Conservation (phyloP, 2,888 invertebrate species). For the Brachyptera putata region DNA sequence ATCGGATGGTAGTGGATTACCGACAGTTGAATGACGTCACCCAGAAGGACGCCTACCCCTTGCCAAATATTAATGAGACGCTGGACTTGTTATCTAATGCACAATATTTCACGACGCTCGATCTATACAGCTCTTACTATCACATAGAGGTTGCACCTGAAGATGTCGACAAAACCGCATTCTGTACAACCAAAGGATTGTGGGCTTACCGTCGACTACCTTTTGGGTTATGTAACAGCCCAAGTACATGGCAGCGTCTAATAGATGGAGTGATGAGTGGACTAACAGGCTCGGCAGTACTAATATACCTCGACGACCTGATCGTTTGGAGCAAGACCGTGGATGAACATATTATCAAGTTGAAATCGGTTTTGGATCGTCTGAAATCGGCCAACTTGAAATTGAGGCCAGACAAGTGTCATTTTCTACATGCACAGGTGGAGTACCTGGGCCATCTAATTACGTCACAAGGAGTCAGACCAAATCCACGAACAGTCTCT, state of each 20-base stretch:
- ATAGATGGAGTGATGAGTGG: not conserved
- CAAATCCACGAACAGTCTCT: conserved; percentile 33
- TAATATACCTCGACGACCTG: conserved; percentile 34
- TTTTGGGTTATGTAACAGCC: conserved; percentile 18
- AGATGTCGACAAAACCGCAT: conserved; percentile 10
- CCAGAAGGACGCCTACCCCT: conserved; percentile 37
- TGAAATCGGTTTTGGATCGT: conserved; percentile 25
- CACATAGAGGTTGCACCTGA: conserved; percentile 11
- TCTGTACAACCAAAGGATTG: conserved; percentile 18
- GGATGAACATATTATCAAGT: conserved; percentile 29
- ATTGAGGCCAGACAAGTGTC: conserved; percentile 35
- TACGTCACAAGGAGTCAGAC: conserved; percentile 32
- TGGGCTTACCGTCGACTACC: conserved; percentile 20
- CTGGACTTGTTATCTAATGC: conserved; percentile 36
- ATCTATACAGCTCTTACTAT: conserved; percentile 15
- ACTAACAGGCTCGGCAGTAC: not conserved
- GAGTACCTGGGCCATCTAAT: conserved; percentile 34
- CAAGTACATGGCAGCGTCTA: not conserved
- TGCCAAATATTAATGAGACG: conserved; percentile 38
- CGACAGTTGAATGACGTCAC: conserved; percentile 38
- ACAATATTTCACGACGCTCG: conserved; percentile 27
- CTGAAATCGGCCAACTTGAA: conserved; percentile 30
- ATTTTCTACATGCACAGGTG: conserved; percentile 31
- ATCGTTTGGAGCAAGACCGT: conserved; percentile 30
- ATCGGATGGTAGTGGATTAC: conserved; percentile 38